Percentiles rank a stretch among this genome's conserved stretches.
phyloP scores from a whole-genome alignment of 2,113 vertebrate genomes.

The Paramormyrops kingsleyae region DNA sequence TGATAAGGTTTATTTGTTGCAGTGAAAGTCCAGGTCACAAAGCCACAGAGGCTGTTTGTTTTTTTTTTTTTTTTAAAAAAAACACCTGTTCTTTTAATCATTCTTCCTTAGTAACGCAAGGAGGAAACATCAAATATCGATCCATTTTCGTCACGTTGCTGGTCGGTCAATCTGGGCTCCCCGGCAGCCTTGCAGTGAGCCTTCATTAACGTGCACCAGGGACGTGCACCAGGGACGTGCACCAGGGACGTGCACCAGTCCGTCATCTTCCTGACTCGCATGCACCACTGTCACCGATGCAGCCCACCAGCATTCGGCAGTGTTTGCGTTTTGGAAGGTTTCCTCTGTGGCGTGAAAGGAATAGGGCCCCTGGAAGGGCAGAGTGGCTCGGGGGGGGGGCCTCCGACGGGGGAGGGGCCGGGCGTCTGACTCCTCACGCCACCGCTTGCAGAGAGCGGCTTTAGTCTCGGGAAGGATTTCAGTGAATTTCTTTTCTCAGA shows the following conservation, averaged over 20 bases:
- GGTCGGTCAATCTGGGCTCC: neutral
- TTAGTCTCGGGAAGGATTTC: slow-evolving; percentile 13
- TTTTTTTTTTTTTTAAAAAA: neutral
- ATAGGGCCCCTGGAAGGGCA: too few species aligned
- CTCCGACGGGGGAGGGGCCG: neutral
- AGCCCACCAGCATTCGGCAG: neutral
- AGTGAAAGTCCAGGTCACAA: neutral
- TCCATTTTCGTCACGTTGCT: neutral
- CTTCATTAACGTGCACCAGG: neutral
- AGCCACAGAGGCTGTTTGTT: neutral
- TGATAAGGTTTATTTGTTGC: neutral
- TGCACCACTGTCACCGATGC: neutral
- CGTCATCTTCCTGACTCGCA: slow-evolving; percentile 41
- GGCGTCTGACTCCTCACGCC: neutral
- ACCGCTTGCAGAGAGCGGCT: neutral
- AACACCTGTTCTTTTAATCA: neutral
- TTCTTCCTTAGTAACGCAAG: neutral
- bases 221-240: too few species aligned
- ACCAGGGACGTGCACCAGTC: too few species aligned
- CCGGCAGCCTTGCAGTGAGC: neutral
- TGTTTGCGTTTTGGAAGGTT: neutral
- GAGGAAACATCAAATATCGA: slow-evolving; percentile 21
- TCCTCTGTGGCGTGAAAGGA: neutral
- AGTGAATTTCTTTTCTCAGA: slow-evolving; percentile 14
- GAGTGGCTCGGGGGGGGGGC: slow-evolving; percentile 22